Evolutionary conservation across 2,113 vertebrate species (phyloP).

Genomic region (Microcebus griseorufus): DNA sequence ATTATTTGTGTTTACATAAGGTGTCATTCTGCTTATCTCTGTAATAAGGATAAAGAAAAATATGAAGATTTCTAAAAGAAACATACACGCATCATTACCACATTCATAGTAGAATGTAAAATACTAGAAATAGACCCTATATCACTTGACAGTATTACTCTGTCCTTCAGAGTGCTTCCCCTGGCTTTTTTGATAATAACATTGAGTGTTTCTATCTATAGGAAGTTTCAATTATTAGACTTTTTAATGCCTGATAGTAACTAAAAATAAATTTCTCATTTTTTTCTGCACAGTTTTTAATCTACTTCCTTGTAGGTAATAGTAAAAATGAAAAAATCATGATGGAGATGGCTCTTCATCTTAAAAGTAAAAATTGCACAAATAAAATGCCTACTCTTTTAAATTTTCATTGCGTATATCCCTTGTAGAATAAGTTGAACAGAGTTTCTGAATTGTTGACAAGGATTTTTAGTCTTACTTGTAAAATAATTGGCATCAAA

Average conservation of each 20-base stretch:
- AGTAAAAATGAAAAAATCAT: constrained; percentile 33
- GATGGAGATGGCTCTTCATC: background rate
- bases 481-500: background rate
- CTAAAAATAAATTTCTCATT: constrained; percentile 36
- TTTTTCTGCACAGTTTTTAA: constrained; percentile 45
- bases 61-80: constrained; percentile 58
- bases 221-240: constrained; percentile 19
- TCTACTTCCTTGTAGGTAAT: background rate
- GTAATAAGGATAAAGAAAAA: constrained; percentile 56
- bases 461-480: constrained; percentile 19
- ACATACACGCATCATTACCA: background rate
- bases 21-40: constrained; percentile 55
- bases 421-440: background rate
- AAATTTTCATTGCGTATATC: background rate
- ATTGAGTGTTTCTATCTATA: constrained; percentile 4
- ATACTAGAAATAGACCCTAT: background rate
- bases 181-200: constrained; percentile 43
- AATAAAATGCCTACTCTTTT: constrained; percentile 3
- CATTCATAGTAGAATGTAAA: constrained; percentile 46
- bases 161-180: background rate
- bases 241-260: constrained; percentile 35
- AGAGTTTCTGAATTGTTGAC: constrained; percentile 6
- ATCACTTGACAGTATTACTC: background rate
- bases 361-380: constrained; percentile 48
- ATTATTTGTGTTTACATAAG: constrained; percentile 26